Evolutionary conservation across 2,797 vertebrate species (phyloP), one percentile per base, ranked within the genome.

Genomic region (Masticophis lateralis): DNA sequence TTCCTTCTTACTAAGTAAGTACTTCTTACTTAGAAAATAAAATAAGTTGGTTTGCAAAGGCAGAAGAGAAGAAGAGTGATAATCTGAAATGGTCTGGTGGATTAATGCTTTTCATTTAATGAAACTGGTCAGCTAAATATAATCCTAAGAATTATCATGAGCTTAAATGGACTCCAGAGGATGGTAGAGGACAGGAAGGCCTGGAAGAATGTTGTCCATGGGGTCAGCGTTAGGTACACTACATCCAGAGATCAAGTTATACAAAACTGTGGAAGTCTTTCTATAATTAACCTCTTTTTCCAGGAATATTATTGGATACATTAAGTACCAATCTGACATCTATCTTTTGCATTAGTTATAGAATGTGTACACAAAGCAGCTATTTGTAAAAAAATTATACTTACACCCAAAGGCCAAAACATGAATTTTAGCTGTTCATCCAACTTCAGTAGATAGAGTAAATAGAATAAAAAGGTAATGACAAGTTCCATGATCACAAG

Each of bases 351-450:
- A 2, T 32, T 22, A 16, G n/a, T 28, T 16, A 69, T 16, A 28
- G 37, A 28, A 69, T 2, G 12, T 5, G 5, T 16, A 63, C 22
- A 28, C 12, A 57, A 6, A 91, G 1, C 43, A 47, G 37, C 47
- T 37, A 20, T 61, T 13, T 88, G 22, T 43, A 6, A 10, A 96
- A 47, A 93, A 63, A 55, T 91, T 37, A 83, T 90, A 98, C 98
- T 97, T 97, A 99, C 98, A 93, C 98, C 95, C 32, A 99, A 94
- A 51, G 99, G 98, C 98, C 99, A 99, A 94, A 98, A 98, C 51
- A 99, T 95, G 92, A 97, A 96, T 0, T 95, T 96, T 74, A 98
- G 56, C 93, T 11, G 92, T 90, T 94, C 96, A 94, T 99, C 98
- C 87, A 99, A 97, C 92, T 96, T 98, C n/a, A 99, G 90, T 16